Evolutionary conservation across 1,140 invertebrate genomes (phyloP).

Genomic region (Maniola jurtina): DNA sequence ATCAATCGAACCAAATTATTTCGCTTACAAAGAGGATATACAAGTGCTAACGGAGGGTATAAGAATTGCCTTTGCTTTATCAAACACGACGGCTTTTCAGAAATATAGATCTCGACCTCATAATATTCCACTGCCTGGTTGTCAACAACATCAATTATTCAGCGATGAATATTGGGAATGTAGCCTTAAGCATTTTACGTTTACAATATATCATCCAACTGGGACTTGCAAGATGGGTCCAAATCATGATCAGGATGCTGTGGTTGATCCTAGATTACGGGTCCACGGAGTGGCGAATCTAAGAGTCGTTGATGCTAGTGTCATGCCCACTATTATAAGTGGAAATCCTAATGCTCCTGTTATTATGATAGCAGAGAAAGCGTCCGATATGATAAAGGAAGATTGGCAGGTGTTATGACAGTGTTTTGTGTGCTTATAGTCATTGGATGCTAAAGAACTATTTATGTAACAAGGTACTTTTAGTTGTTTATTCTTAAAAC

Average conservation of each 20-base stretch:
- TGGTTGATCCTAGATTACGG: constrained; percentile 88
- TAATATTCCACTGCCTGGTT: constrained; percentile 89
- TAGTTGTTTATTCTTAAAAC: constrained; percentile 51
- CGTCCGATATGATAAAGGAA: constrained; percentile 88
- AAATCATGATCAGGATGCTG: constrained; percentile 84
- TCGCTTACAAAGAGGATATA: constrained; percentile 89
- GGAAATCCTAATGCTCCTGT: constrained; percentile 89
- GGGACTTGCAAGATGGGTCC: constrained; percentile 94
- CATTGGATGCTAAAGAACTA: constrained; percentile 46
- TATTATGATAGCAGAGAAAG: constrained; percentile 91
- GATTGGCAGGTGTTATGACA: constrained; percentile 82
- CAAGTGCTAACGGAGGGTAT: constrained; percentile 89
- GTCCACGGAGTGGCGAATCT: constrained; percentile 87
- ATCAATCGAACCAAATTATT: constrained; percentile 95
- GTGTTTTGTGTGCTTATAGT: constrained; percentile 46
- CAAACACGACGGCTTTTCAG: constrained; percentile 88
- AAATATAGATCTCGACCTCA: constrained; percentile 88
- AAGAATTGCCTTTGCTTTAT: constrained; percentile 88
- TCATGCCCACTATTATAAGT: constrained; percentile 90
- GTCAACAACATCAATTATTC: constrained; percentile 84
- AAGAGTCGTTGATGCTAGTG: constrained; percentile 87
- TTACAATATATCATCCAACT: constrained; percentile 91
- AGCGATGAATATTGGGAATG: constrained; percentile 94
- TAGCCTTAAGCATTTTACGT: constrained; percentile 88
- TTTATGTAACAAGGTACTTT: constrained; percentile 59